Conservation (phyloP, 1,140 invertebrate genomes). For the Brachionus koreanus region DNA sequence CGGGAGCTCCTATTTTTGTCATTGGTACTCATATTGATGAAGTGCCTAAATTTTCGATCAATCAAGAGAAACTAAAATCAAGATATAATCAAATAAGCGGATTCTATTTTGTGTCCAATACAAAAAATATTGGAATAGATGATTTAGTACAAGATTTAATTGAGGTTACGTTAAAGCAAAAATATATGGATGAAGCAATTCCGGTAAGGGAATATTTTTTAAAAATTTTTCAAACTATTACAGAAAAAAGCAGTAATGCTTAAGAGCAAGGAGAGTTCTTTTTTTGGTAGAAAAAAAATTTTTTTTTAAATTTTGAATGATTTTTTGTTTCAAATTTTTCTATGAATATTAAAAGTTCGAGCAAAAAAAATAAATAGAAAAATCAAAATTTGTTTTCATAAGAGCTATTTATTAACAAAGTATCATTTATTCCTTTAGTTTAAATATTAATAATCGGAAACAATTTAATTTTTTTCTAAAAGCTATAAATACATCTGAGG, state of each 20-base stretch:
- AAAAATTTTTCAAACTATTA: background rate
- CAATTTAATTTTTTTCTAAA: too few species aligned
- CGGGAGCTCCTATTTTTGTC: constrained; percentile 55
- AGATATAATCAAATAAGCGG: constrained; percentile 53
- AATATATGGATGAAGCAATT: constrained; percentile 51
- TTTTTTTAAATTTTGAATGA: background rate
- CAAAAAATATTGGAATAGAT: constrained; percentile 50
- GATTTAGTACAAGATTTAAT: constrained; percentile 12
- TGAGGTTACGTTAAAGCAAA: constrained; percentile 18
- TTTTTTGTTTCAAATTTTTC: too few species aligned
- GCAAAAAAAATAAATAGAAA: too few species aligned
- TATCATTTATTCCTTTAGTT: too few species aligned
- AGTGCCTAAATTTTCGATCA: constrained; percentile 51
- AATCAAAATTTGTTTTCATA: too few species aligned
- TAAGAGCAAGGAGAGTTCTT: too few species aligned
- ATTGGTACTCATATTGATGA: constrained; percentile 57
- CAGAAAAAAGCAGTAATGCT: too few species aligned
- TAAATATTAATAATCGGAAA: too few species aligned
- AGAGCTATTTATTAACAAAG: too few species aligned
- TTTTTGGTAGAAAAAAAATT: too few species aligned
- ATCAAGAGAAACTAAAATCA: constrained; percentile 48
- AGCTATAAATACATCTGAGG: too few species aligned
- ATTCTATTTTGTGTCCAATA: constrained; percentile 54
- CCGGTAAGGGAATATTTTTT: constrained; percentile 46
- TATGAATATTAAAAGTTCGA: too few species aligned